Conservation (phyloP, 2,888 invertebrate species). For the Ophion obscuratus region DNA sequence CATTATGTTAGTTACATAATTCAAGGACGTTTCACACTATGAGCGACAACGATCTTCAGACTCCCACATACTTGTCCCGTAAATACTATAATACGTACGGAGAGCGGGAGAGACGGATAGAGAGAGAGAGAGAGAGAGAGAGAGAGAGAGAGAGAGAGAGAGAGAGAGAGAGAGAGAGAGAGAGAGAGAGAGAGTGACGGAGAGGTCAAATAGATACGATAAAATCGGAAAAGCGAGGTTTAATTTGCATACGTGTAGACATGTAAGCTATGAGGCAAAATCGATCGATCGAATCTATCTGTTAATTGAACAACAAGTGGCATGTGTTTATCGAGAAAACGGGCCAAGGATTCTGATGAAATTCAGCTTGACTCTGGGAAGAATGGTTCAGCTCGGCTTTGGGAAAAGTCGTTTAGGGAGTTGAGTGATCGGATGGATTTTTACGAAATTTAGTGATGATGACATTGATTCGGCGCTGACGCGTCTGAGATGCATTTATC, state of each 20-base stretch:
- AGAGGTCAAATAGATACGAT: constrained; percentile 22
- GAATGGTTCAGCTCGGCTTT: too few species aligned
- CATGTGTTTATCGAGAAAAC: constrained; percentile 3
- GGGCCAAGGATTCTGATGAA: not conserved
- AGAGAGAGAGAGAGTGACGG: not conserved
- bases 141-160: not conserved
- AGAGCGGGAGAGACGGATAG: not conserved
- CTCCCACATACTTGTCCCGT: constrained; percentile 28
- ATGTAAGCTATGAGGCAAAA: not conserved
- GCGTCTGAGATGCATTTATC: too few species aligned
- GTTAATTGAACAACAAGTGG: constrained; percentile 7
- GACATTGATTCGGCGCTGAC: too few species aligned
- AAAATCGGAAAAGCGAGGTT: constrained; percentile 12
- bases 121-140: not conserved
- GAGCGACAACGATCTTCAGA: constrained; percentile 51
- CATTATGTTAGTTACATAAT: constrained; percentile 55
- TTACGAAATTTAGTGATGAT: too few species aligned
- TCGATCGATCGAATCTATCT: too few species aligned
- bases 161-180: too few species aligned
- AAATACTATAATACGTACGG: not conserved
- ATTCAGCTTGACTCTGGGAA: too few species aligned
- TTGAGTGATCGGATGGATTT: too few species aligned
- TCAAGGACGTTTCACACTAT: constrained; percentile 58
- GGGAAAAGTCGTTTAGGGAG: too few species aligned
- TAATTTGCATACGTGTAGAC: not conserved